phyloP scores from a whole-genome alignment of 1,140 invertebrate species.

The Heliconius melpomene region DNA sequence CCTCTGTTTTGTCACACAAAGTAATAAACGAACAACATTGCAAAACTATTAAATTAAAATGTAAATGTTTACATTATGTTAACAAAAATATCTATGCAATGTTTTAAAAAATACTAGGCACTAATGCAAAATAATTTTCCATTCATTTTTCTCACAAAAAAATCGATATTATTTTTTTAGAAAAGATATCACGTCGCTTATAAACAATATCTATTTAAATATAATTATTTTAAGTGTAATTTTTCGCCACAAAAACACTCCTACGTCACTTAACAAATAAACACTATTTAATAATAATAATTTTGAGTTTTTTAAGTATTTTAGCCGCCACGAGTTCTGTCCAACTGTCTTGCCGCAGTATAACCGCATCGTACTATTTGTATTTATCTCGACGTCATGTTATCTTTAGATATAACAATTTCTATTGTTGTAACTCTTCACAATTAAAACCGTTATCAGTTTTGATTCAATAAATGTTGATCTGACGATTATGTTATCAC shows the following conservation, averaged over 20 bases:
- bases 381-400: not conserved
- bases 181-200: not conserved
- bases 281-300: not conserved
- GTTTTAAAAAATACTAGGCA: not conserved
- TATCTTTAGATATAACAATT: conserved; percentile 25
- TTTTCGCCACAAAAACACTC: not conserved
- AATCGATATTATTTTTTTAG: not conserved
- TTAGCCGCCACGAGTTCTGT: not conserved
- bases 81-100: not conserved
- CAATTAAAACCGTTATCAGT: conserved; percentile 9
- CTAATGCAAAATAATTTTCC: not conserved
- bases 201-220: not conserved
- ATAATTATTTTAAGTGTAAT: not conserved
- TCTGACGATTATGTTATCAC: not conserved
- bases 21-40: not conserved
- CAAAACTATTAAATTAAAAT: not conserved
- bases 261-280: not conserved
- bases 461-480: conserved; percentile 23
- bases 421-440: not conserved
- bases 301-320: not conserved
- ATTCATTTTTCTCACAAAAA: not conserved
- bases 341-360: conserved; percentile 21
- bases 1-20: not conserved
- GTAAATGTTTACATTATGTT: not conserved
- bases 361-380: conserved; percentile 3